These are phyloP conservation scores for Pollicipes pollicipes DNA, from an alignment of 1,140 invertebrate species.

Conservation along the genomic window DNA sequence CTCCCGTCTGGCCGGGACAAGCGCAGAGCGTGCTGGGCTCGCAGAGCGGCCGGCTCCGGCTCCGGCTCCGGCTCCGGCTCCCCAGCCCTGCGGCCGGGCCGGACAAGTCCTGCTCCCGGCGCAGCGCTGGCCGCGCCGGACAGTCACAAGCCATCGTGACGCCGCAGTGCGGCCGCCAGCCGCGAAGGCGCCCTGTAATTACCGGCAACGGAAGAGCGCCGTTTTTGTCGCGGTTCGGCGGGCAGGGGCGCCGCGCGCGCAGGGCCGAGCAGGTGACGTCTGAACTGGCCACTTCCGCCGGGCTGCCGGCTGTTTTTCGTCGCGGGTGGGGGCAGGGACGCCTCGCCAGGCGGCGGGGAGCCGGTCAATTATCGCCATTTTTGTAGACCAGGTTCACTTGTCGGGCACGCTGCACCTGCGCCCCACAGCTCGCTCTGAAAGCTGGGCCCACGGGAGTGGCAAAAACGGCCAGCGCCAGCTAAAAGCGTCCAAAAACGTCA, in stretches of 20 bases:
- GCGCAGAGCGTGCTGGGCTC: too few species aligned
- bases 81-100: too few species aligned
- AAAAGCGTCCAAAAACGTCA: background rate
- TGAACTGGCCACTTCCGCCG: background rate
- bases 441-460: too few species aligned
- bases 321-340: background rate
- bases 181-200: background rate
- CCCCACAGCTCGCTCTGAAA: background rate
- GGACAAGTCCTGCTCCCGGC: too few species aligned
- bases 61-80: too few species aligned
- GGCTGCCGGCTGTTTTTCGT: background rate
- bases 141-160: background rate
- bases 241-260: background rate
- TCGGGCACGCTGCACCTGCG: background rate
- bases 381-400: background rate
- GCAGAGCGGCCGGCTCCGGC: too few species aligned
- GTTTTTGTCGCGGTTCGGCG: background rate
- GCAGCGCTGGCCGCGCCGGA: background rate
- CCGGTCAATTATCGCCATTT: background rate
- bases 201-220: background rate
- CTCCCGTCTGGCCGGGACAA: too few species aligned
- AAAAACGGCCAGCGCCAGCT: background rate
- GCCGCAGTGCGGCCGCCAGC: too few species aligned
- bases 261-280: background rate
- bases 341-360: background rate